These are phyloP conservation scores for Asteroscopus sphinx DNA, from an alignment of 2,888 invertebrate species.

Conservation along the genomic window DNA sequence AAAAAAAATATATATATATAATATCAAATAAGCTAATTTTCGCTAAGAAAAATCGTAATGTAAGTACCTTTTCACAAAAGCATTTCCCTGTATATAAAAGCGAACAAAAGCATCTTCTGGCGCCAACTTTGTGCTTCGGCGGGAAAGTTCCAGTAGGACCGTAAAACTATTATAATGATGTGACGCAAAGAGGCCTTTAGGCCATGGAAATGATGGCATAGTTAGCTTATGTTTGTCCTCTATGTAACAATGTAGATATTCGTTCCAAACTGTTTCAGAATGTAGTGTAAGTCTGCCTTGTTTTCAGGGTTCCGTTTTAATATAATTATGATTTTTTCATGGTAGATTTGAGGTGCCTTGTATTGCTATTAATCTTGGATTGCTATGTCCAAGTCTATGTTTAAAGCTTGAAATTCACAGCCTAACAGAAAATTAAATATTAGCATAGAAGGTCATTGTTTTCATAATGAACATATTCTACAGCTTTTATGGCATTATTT, in stretches of 20 bases:
- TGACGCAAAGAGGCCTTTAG: conserved; percentile 66
- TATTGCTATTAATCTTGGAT: not conserved
- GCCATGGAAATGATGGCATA: conserved; percentile 56
- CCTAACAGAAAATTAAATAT: too few relatives aligned
- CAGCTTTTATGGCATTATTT: too few relatives aligned
- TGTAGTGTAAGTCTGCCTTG: conserved; percentile 21
- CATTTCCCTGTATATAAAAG: conserved; percentile 50
- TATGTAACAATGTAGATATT: conserved; percentile 35
- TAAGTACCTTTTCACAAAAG: conserved; percentile 54
- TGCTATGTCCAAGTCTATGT: too few relatives aligned
- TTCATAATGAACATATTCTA: too few relatives aligned
- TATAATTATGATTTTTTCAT: not conserved
- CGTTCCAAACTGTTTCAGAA: conserved; percentile 43
- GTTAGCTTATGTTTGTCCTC: conserved; percentile 44
- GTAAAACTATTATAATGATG: conserved; percentile 74
- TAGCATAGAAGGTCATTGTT: too few relatives aligned
- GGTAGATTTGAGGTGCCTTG: not conserved
- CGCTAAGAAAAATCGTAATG: conserved; percentile 17
- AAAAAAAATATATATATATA: too few relatives aligned
- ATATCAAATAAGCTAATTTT: too few relatives aligned
- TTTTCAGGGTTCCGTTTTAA: conserved; percentile 17
- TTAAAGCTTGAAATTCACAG: too few relatives aligned
- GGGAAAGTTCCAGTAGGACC: conserved; percentile 68
- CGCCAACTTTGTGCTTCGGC: conserved; percentile 62
- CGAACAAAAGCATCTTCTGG: conserved; percentile 65